phyloP scores from a whole-genome alignment of 2,113 vertebrate species.

The Boulengeromyrus knoepffleri region DNA sequence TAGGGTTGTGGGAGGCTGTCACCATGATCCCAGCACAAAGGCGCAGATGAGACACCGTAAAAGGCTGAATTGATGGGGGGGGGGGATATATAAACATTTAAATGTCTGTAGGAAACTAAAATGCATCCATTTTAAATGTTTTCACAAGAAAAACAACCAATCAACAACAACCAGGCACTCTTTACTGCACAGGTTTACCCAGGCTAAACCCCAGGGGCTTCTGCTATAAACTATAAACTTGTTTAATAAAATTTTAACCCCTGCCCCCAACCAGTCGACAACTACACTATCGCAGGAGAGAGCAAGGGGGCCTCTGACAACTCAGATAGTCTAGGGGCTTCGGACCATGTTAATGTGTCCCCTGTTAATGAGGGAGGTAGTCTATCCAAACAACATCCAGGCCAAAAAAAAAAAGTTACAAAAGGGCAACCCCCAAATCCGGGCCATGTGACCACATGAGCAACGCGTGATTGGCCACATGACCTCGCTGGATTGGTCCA shows the following conservation, averaged over 20 bases:
- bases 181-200: not conserved
- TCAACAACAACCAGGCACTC: not conserved
- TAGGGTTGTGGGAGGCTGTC: slow-evolving; percentile 95
- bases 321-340: not conserved
- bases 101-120: not conserved
- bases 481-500: not conserved
- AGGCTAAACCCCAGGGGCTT: not conserved
- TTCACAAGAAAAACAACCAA: not conserved
- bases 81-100: not conserved
- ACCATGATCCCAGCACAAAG: slow-evolving; percentile 94
- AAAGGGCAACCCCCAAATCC: not conserved
- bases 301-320: not conserved
- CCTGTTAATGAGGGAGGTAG: not conserved
- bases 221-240: not conserved
- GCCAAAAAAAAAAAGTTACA: not conserved
- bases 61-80: slow-evolving; percentile 65
- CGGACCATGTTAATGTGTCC: not conserved
- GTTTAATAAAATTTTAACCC: not conserved
- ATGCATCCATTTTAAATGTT: not conserved
- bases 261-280: not conserved
- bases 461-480: not conserved
- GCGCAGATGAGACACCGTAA: slow-evolving; percentile 76
- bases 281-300: not conserved
- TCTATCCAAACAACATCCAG: not conserved
- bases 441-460: not conserved